Evolutionary conservation across 2,888 invertebrate species (phyloP).

Genomic region (Ormyrus nitidulus): DNA sequence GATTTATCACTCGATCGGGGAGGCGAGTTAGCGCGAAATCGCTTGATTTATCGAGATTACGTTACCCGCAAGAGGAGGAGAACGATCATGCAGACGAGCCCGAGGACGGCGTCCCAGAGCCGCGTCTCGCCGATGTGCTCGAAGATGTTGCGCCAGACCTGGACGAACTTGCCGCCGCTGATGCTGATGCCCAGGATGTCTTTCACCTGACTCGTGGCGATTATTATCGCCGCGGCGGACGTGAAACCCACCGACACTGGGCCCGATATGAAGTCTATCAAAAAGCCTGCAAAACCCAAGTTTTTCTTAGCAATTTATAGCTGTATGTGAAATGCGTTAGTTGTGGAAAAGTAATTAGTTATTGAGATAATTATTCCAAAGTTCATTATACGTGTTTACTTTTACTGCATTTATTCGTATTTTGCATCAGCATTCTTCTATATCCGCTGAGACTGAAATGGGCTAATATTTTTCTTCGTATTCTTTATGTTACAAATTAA

Average conservation of each 20-base stretch:
- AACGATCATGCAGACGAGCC: conserved; percentile 82
- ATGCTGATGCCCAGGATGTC: conserved; percentile 84
- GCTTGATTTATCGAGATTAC: neutral
- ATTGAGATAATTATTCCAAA: too few species aligned
- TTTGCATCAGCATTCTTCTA: too few species aligned
- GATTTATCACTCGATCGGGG: too few species aligned
- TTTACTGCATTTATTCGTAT: too few species aligned
- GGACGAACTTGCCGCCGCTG: conserved; percentile 83
- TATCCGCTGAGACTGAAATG: too few species aligned
- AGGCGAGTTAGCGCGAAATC: too few species aligned
- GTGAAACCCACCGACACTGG: conserved; percentile 89
- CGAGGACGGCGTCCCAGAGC: conserved; percentile 83
- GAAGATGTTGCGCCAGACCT: conserved; percentile 84
- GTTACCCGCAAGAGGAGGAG: conserved; percentile 83
- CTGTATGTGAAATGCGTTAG: too few species aligned
- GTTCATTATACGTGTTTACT: too few species aligned
- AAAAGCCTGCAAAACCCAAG: conserved; percentile 80
- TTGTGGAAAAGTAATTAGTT: too few species aligned
- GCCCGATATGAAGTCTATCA: conserved; percentile 90
- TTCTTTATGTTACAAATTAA: too few species aligned
- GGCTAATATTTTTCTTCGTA: too few species aligned
- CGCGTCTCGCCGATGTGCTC: conserved; percentile 83
- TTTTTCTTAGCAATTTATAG: neutral
- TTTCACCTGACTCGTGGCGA: conserved; percentile 88
- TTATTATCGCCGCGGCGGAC: conserved; percentile 88